Conservation (phyloP, 2,888 invertebrate genomes). For the Siphonodentalium dalli region DNA sequence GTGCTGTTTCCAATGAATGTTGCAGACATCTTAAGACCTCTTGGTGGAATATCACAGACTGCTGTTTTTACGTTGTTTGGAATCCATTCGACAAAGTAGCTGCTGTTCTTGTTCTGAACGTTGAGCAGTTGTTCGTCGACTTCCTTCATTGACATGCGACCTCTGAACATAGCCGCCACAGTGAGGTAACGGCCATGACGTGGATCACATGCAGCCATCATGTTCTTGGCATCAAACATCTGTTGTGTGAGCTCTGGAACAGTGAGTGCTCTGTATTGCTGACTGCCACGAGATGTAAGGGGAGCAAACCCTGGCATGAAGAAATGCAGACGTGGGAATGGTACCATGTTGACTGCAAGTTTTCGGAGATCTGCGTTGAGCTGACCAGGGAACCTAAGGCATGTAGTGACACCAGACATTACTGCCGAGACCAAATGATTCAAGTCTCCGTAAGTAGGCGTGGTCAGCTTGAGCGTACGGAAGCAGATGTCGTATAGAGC, state of each 20-base stretch:
- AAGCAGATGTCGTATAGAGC: slow-evolving; percentile 65
- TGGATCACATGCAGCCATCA: slow-evolving; percentile 96
- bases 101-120: slow-evolving; percentile 91
- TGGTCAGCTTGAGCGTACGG: slow-evolving; percentile 66
- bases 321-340: slow-evolving; percentile 87
- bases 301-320: slow-evolving; percentile 89
- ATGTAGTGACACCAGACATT: slow-evolving; percentile 66
- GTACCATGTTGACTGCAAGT: slow-evolving; percentile 79
- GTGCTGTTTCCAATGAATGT: slow-evolving; percentile 56
- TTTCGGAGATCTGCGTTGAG: slow-evolving; percentile 83
- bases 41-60: slow-evolving; percentile 89
- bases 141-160: slow-evolving; percentile 92
- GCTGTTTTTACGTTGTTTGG: slow-evolving; percentile 87
- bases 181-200: slow-evolving; percentile 87
- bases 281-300: slow-evolving; percentile 82
- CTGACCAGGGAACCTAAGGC: slow-evolving; percentile 69
- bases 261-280: slow-evolving; percentile 79
- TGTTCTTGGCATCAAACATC: slow-evolving; percentile 94
- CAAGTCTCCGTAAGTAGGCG: slow-evolving; percentile 15
- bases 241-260: slow-evolving; percentile 86
- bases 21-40: slow-evolving; percentile 85
- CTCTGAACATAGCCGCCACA: slow-evolving; percentile 86
- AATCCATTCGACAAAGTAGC: slow-evolving; percentile 88
- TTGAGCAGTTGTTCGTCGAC: slow-evolving; percentile 89
- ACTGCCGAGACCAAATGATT: slow-evolving; percentile 59